Base-by-base conservation (phyloP, 2,888 invertebrate genomes). In the Hemicrepidius hirtus region DNA sequence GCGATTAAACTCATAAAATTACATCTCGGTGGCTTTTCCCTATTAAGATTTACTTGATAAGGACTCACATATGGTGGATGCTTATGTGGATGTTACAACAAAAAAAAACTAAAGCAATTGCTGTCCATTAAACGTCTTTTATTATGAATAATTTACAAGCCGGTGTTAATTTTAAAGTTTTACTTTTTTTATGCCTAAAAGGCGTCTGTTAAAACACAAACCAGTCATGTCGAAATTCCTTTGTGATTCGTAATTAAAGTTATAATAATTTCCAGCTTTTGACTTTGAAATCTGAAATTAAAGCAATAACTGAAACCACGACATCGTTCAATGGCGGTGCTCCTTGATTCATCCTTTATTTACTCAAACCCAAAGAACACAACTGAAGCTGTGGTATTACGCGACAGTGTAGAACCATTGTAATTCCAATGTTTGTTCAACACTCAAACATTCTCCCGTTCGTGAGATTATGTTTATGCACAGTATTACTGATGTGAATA, bases 381-480 rank as follows among this genome's bases (percentile, higher is more conserved):
- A 50, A 64, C 46, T 46, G 68, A 65, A 68, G 65, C 65, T 53
- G 69, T 46, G 73, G 73, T 70, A 73, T 66, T 70, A 70, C 69
- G 74, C 55, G 64, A 60, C 69, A 65, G 37, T 59, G 65, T 59
- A 65, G 64, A 63, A 44, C 57, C 77, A 78, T 79, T 80, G 80
- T 81, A 78, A 81, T 80, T 77, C 74, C 73, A 74, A 77, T 81
- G 80, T 81, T 81, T 81, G 80, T 79, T 76, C 76, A 79, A 79
- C 80, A 79, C 81, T 80, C 79, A 77, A n/a, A 79, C 78, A 75
- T 77, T 60, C 71, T 71, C 71, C 77, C 78, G 78, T 81, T 76
- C 81, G 81, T 81, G 80, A 81, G 81, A 81, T 81, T 81, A 81
- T 79, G 79, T 80, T 81, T 80, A 81, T 80, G 80, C 76, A 74